Evolutionary conservation across 2,797 vertebrate genomes (phyloP).

Genomic region (Smutsia gigantea): DNA sequence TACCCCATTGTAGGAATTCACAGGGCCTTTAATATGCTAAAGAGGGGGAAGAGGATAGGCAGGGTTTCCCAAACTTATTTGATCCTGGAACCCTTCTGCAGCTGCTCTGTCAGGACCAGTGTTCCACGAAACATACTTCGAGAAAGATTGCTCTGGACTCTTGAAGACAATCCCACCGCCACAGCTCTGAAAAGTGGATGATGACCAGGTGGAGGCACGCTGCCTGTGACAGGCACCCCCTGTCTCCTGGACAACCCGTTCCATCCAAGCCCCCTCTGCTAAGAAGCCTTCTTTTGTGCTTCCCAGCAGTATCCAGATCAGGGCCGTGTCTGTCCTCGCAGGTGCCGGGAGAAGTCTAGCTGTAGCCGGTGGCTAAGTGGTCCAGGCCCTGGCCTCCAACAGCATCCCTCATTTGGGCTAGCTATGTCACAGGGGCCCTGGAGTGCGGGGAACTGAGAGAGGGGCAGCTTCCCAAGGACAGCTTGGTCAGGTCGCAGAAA

Average conservation of each 20-base stretch:
- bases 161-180: neutral
- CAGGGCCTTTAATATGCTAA: neutral
- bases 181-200: neutral
- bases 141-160: neutral
- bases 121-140: neutral
- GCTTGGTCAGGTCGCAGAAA: neutral
- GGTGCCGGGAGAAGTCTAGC: too few relatives aligned
- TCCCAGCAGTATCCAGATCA: neutral
- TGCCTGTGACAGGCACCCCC: neutral
- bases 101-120: neutral
- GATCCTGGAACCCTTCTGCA: neutral
- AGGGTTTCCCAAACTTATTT: neutral
- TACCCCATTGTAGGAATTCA: neutral
- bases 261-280: neutral
- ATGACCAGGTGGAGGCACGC: too few relatives aligned
- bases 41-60: accelerated
- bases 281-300: neutral
- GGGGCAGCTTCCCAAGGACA: neutral
- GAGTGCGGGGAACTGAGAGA: neutral
- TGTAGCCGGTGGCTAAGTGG: neutral
- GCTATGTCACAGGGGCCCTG: neutral
- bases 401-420: neutral
- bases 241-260: accelerated
- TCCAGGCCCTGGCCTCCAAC: neutral
- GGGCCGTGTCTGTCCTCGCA: neutral